Evolutionary conservation across 2,888 invertebrate genomes (phyloP).

Genomic region (Gnatocerus cornutus): DNA sequence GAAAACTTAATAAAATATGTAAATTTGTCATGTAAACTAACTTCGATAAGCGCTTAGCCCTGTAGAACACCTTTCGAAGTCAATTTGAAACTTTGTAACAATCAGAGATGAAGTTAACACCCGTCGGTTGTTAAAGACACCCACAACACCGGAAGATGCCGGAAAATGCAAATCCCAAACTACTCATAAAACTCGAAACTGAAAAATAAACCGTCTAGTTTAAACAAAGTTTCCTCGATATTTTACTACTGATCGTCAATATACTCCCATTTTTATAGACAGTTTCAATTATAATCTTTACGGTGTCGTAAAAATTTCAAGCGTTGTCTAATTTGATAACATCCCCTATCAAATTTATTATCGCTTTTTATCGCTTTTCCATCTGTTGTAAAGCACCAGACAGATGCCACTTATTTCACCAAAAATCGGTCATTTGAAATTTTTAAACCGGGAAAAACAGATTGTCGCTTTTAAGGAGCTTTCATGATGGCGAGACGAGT

Average conservation of each 20-base stretch:
- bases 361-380: constrained; percentile 13
- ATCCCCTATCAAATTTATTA: constrained; percentile 23
- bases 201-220: background rate
- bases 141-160: background rate
- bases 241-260: no score
- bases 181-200: constrained; percentile 1
- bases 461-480: background rate
- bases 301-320: constrained; percentile 26
- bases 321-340: constrained; percentile 26
- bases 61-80: background rate
- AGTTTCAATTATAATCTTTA: constrained; percentile 42
- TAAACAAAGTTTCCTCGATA: background rate
- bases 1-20: no score
- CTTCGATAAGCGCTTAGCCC: no score
- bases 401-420: background rate
- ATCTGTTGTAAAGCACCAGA: constrained; percentile 6
- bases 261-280: constrained; percentile 7
- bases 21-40: no score
- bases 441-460: background rate
- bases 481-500: background rate
- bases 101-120: no score
- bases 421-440: background rate
- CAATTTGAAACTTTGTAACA: background rate
- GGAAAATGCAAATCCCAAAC: background rate
- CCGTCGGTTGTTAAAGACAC: background rate